phyloP scores from a whole-genome alignment of 2,113 vertebrate genomes.

The Oreochromis spilurus region DNA sequence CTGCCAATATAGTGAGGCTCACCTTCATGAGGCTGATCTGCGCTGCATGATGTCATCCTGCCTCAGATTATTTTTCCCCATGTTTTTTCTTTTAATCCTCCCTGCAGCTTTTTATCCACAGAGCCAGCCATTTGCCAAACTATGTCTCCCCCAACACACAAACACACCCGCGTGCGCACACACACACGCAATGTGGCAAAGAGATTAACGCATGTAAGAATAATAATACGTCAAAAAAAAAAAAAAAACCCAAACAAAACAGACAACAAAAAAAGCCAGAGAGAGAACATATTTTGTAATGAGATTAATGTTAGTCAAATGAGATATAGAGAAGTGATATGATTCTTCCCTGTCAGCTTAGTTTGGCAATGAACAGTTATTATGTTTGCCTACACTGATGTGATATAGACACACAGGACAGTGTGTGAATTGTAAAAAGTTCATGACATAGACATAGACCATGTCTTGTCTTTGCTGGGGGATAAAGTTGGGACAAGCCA shows the following conservation, averaged over 20 bases:
- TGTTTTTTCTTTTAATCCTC: conserved; percentile 52
- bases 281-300: conserved; percentile 14
- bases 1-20: neutral
- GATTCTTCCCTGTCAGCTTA: neutral
- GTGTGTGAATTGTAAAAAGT: neutral
- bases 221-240: neutral
- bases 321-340: conserved; percentile 1
- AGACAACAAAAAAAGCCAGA: neutral
- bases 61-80: conserved; percentile 48
- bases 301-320: conserved; percentile 6
- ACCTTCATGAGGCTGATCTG: conserved; percentile 2
- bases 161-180: neutral
- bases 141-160: neutral
- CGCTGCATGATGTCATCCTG: conserved; percentile 17
- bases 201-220: neutral
- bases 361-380: neutral
- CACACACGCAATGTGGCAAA: neutral
- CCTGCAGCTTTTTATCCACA: conserved; percentile 47
- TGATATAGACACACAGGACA: neutral
- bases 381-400: neutral
- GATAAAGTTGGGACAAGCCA: neutral
- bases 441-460: neutral
- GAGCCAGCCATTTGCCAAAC: conserved; percentile 17
- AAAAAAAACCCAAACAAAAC: neutral
- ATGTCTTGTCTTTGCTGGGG: neutral